Percentiles rank a stretch among this genome's conserved stretches.
Conservation (phyloP, 2,888 invertebrate genomes). For the Ganaspis brasiliensis region DNA sequence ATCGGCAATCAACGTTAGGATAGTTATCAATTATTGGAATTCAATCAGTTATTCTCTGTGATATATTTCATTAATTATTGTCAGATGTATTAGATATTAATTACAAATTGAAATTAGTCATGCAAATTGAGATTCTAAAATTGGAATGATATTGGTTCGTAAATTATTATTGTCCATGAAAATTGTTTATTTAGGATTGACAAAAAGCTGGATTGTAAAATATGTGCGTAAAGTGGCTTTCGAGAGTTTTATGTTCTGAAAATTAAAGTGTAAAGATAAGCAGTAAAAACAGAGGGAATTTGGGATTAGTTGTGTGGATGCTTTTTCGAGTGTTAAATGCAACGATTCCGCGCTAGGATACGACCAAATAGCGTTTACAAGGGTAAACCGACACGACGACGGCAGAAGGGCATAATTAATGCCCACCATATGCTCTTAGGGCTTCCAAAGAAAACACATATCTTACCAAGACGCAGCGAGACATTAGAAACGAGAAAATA, state of each 20-base stretch:
- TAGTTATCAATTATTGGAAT: not conserved
- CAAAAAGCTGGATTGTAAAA: no score
- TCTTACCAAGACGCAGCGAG: not conserved
- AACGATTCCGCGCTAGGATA: slow-evolving; percentile 22
- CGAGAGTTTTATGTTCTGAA: slow-evolving; percentile 15
- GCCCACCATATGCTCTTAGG: slow-evolving; percentile 21
- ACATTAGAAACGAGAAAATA: not conserved
- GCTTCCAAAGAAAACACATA: slow-evolving; percentile 23
- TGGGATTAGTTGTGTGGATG: slow-evolving; percentile 9
- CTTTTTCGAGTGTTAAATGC: slow-evolving; percentile 9
- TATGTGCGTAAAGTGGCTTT: no score
- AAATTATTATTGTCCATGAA: no score
- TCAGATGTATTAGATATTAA: no score
- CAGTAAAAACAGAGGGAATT: not conserved
- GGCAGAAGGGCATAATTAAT: slow-evolving; percentile 18
- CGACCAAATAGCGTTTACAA: slow-evolving; percentile 11
- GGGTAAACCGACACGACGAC: slow-evolving; percentile 17
- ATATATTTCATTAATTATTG: no score
- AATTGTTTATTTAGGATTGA: slow-evolving; percentile 8
- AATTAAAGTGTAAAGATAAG: slow-evolving; percentile 1
- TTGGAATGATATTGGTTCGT: no score
- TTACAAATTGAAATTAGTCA: no score
- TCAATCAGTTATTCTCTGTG: not conserved
- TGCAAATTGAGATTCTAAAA: no score
- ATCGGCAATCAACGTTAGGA: not conserved